Conservation (phyloP, 92 coral and sea anemone species). For the Metridium senile region DNA sequence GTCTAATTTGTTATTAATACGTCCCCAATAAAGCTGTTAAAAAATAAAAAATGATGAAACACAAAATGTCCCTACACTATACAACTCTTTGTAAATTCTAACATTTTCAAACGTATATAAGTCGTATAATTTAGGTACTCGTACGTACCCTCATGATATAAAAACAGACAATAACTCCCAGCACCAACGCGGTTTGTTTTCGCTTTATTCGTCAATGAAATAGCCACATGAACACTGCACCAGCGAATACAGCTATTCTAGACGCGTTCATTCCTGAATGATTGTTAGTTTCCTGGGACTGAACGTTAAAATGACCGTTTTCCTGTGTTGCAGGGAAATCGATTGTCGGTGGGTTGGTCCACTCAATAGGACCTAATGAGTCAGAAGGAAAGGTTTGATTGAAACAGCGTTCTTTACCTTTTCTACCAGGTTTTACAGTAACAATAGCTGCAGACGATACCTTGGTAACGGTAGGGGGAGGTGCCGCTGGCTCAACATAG, state of each 20-base stretch:
- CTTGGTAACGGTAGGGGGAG: conserved; percentile 12
- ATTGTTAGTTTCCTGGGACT: not conserved
- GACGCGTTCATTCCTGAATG: not conserved
- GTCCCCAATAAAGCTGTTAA: no score
- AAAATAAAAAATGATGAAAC: no score
- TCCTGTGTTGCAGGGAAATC: not conserved
- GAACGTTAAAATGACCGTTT: not conserved
- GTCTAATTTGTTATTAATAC: no score
- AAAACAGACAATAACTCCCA: no score
- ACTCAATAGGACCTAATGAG: not conserved
- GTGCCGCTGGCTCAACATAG: conserved; percentile 35
- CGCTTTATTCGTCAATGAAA: not conserved
- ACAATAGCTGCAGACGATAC: not conserved
- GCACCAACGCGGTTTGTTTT: no score
- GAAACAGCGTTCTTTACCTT: not conserved
- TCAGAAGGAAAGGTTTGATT: not conserved
- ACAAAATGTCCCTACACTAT: no score
- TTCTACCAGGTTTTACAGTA: not conserved
- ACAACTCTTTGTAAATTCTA: no score
- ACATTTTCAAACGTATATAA: no score
- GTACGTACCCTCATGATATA: no score
- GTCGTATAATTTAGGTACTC: no score
- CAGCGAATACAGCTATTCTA: not conserved
- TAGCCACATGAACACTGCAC: not conserved
- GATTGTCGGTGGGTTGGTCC: conserved; percentile 19